A percentile compares a stretch with the other conserved stretches of the same genome.
Conservation (phyloP, 2,888 invertebrate species). For the Sialis fuliginosa region DNA sequence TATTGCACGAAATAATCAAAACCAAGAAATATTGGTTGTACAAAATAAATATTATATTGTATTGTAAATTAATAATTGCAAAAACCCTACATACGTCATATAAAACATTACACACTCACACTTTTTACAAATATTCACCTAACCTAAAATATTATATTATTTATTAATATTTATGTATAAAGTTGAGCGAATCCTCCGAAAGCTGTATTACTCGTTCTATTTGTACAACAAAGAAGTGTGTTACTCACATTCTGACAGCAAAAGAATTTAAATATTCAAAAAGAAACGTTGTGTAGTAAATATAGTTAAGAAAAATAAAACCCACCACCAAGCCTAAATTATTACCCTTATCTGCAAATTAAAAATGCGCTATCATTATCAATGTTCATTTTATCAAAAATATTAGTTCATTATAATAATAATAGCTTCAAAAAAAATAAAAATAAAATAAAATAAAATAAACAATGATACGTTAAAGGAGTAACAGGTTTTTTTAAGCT, state of each 20-base stretch:
- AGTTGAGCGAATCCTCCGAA: slow-evolving; percentile 1
- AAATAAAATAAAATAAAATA: too few species aligned
- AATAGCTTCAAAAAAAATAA: background rate
- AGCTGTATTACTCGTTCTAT: background rate
- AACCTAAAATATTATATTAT: background rate
- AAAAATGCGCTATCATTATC: too few species aligned
- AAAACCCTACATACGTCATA: background rate
- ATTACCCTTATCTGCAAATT: background rate
- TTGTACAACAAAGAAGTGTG: too few species aligned
- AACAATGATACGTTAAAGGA: background rate
- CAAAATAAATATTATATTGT: background rate
- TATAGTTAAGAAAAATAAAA: background rate
- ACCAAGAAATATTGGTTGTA: too few species aligned
- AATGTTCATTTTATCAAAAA: too few species aligned
- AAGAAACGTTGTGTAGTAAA: background rate
- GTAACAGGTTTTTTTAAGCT: background rate
- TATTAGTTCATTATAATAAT: background rate
- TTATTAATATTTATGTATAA: slow-evolving; percentile 1
- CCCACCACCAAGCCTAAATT: background rate
- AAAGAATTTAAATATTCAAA: too few species aligned
- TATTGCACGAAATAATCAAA: too few species aligned
- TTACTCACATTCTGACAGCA: too few species aligned
- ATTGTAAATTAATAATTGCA: background rate
- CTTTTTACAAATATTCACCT: background rate
- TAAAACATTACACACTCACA: background rate